These are phyloP conservation scores for Papilio polytes DNA, from an alignment of 1,140 invertebrate genomes.

Conservation along the genomic window DNA sequence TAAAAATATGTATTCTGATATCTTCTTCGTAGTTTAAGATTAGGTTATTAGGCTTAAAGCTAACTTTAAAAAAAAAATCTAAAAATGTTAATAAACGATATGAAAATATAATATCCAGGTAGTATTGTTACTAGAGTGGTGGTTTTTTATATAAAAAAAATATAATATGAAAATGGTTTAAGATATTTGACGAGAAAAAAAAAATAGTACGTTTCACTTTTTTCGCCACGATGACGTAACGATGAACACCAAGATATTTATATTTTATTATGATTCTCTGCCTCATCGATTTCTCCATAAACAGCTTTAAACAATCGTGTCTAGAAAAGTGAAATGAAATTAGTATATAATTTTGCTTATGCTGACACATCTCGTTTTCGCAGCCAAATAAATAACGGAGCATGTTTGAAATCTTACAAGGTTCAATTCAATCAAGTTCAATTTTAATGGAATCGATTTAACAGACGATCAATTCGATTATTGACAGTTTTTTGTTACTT, in stretches of 20 bases:
- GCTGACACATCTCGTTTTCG: slow-evolving; percentile 73
- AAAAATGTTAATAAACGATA: slow-evolving; percentile 78
- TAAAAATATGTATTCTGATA: slow-evolving; percentile 64
- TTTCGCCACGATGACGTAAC: slow-evolving; percentile 49
- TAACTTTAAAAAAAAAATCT: slow-evolving; percentile 69
- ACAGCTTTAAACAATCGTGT: slow-evolving; percentile 55
- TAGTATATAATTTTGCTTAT: slow-evolving; percentile 66
- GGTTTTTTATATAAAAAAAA: slow-evolving; percentile 79
- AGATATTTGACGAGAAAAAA: slow-evolving; percentile 53
- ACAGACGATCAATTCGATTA: background rate
- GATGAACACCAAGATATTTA: slow-evolving; percentile 59
- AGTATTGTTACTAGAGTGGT: slow-evolving; percentile 83
- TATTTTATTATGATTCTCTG: slow-evolving; percentile 50
- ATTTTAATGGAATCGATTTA: background rate
- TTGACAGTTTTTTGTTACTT: background rate
- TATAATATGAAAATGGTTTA: slow-evolving; percentile 67
- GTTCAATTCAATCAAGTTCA: background rate
- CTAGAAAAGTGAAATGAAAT: slow-evolving; percentile 56
- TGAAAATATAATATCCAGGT: slow-evolving; percentile 80
- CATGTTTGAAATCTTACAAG: background rate
- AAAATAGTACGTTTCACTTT: slow-evolving; percentile 57
- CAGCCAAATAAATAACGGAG: slow-evolving; percentile 6
- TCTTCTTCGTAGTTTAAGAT: slow-evolving; percentile 77
- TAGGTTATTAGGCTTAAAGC: slow-evolving; percentile 67
- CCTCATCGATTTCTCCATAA: slow-evolving; percentile 44